Base-by-base conservation (phyloP, 2,797 vertebrate species). In the Furcifer pardalis region DNA sequence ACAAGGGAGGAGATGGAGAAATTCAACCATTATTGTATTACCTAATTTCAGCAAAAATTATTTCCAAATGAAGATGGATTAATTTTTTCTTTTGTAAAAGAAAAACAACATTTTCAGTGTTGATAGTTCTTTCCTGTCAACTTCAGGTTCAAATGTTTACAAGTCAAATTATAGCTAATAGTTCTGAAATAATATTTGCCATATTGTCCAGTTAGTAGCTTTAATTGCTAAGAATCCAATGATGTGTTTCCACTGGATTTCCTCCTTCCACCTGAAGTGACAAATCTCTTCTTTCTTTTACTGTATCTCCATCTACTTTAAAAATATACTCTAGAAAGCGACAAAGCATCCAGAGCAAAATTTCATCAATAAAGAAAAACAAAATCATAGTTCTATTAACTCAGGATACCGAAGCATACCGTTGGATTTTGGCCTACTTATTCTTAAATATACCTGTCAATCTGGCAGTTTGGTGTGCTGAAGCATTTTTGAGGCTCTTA, bases 91-190 rank as follows among this genome's bases (percentile, higher is more conserved):
- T 76, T 21, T 19, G 46, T 75, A 40, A 37, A 84, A 42, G 12
- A 84, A 80, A 82, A 35, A 32, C 30, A 63, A 66, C 46, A 85
- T 79, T 6, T 27, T 84, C 21, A 79, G 74, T 75, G 46, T 46
- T 40, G 40, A 30, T 6, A 77, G 59, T 62, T 10, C 8, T 32
- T 66, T 83, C 59, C 66, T 75, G 78, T 37, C 66, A 86, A 81
- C 82, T 82, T 65, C 65, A 69, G 79, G 90, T 89, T 75, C 6
- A 30, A 90, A 90, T 89, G 12, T 27, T 86, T 27, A 84, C 84
- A 81, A 30, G 63, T 35, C 37, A 30, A 7, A 30, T 7, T 75
- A 59, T 40, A 40, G 46, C 2, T 25, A 75, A 30, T 80, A 63
- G 32, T 19, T 89, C 89, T 68, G 86, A 84, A 90, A 52, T 44